Evolutionary conservation across 1,140 invertebrate genomes (phyloP), one percentile per base, ranked within the genome.

Genomic region (Cyclargus thomasi): DNA sequence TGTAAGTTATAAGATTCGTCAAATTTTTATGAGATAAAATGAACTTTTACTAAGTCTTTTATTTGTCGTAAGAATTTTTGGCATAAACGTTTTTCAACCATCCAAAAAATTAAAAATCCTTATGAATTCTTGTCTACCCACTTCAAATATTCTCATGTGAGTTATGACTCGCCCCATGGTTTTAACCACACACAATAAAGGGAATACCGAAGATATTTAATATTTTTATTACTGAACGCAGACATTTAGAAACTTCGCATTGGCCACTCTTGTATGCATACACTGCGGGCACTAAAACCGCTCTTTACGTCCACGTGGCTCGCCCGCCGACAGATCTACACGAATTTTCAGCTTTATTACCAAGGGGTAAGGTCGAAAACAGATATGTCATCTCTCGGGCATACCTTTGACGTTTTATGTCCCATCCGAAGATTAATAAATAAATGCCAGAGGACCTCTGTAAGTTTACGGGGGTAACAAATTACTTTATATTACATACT

Each of bases 351-450:
- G 14, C 1, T 16, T 16, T 47, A 47, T 47, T 47, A 47, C 39
- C 4, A 11, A 16, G 39, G 2, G 0, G 14, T 47, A 47, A 47
- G 39, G 39, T 47, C 8, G 39, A 8, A 47, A 47, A 16, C 14
- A 47, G 0, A 47, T 47, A 0, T 47, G 39, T 47, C 8, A 47
- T 14, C 39, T 29, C 8, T 29, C 29, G 1, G 39, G 39, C 39
- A 47, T 47, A 47, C 39, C 39, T 47, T 47, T 47, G 39, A 47
- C 39, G 14, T 47, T 47, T 47, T 47, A 47, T 47, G 39, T 16
- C 39, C 39, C 39, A 47, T 47, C 39, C 39, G 39, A 47, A 47
- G 39, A 47, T 47, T 47, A 47, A 47, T 47, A 47, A 47, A 47
- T 47, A 47, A 47, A 16, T 8, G 10, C 39, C 29, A 29, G 39